These are phyloP conservation scores for Cygnus buccinator DNA, from an alignment of 2,113 vertebrate species.

Conservation along the genomic window DNA sequence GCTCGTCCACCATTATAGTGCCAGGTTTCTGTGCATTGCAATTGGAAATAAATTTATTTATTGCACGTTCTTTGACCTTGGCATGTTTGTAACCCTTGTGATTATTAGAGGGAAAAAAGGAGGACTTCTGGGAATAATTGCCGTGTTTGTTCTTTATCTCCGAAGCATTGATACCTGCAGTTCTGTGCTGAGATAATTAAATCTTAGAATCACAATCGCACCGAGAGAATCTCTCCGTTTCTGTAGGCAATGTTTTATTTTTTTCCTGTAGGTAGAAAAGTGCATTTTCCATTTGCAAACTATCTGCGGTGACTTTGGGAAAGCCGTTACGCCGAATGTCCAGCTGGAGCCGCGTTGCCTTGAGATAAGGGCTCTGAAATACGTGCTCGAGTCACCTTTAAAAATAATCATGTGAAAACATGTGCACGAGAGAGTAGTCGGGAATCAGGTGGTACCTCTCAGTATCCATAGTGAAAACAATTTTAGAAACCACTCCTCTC, in stretches of 20 bases:
- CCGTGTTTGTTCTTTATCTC: constrained; percentile 67
- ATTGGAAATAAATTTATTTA: constrained; percentile 59
- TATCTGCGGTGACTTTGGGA: neutral
- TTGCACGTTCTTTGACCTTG: constrained; percentile 64
- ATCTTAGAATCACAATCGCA: constrained; percentile 24
- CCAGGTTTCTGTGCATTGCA: constrained; percentile 47
- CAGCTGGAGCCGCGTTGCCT: neutral
- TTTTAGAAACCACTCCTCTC: constrained; percentile 67
- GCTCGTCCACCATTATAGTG: constrained; percentile 12
- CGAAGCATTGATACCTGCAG: constrained; percentile 67
- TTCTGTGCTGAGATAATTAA: constrained; percentile 70
- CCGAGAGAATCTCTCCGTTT: constrained; percentile 19
- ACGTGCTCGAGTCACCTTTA: neutral
- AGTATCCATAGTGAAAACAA: constrained; percentile 55
- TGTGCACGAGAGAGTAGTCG: neutral
- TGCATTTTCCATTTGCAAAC: constrained; percentile 8
- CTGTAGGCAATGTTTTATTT: constrained; percentile 24
- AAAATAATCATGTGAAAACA: neutral
- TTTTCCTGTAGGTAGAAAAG: constrained; percentile 29
- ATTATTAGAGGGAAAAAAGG: constrained; percentile 63
- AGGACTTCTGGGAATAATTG: constrained; percentile 64
- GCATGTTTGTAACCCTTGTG: constrained; percentile 55
- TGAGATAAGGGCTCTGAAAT: neutral
- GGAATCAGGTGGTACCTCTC: constrained; percentile 53
- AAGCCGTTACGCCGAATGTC: neutral